These are phyloP conservation scores for Plebejus melissa DNA, from an alignment of 2,888 invertebrate genomes.

Conservation along the genomic window DNA sequence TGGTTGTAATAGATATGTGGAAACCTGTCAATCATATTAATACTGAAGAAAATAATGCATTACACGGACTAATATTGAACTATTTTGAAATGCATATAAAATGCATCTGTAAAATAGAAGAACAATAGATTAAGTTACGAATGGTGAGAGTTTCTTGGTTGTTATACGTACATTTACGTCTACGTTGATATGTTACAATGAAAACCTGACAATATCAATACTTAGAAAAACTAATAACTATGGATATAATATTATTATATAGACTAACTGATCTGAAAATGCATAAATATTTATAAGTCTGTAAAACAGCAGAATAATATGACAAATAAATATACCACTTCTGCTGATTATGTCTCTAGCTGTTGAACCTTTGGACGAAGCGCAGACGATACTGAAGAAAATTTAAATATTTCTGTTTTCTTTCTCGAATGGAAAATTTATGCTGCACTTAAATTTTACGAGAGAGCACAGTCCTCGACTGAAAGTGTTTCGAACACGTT, in stretches of 20 bases:
- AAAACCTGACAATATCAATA: background rate
- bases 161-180: background rate
- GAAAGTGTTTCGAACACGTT: slow-evolving; percentile 16
- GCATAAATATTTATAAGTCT: no score
- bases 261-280: background rate
- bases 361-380: background rate
- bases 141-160: background rate
- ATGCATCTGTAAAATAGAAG: background rate
- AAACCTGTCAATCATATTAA: background rate
- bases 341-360: background rate
- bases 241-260: background rate
- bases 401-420: slow-evolving; percentile 18
- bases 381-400: background rate
- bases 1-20: background rate
- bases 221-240: background rate
- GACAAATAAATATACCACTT: background rate
- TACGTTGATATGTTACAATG: background rate
- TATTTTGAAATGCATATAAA: no score
- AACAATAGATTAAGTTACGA: background rate
- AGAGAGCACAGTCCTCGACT: slow-evolving; percentile 10
- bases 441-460: slow-evolving; percentile 15
- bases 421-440: slow-evolving; percentile 8
- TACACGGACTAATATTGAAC: background rate
- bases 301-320: background rate
- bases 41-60: background rate